These are phyloP conservation scores for Syngnathoides biaculeatus DNA, from an alignment of 2,113 vertebrate genomes.

Conservation along the genomic window DNA sequence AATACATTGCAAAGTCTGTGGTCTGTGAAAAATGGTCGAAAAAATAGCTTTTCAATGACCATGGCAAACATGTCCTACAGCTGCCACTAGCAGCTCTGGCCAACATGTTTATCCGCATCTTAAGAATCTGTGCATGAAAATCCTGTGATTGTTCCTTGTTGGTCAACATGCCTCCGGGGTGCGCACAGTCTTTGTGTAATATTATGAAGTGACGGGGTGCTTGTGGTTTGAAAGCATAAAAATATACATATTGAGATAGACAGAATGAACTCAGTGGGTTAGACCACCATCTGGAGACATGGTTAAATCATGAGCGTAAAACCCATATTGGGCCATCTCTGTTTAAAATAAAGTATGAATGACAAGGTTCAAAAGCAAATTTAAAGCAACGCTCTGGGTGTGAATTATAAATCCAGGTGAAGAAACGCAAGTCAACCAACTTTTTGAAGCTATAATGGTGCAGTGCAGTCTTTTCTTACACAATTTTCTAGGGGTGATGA, in stretches of 20 bases:
- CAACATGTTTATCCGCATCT: constrained; percentile 14
- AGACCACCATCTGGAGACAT: constrained; percentile 38
- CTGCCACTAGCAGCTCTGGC: constrained; percentile 62
- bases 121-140: constrained; percentile 51
- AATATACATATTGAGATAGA: constrained; percentile 54
- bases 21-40: constrained; percentile 53
- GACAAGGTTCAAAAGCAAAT: neutral
- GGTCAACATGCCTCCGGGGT: constrained; percentile 23
- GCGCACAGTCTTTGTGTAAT: constrained; percentile 30
- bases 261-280: constrained; percentile 60
- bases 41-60: constrained; percentile 67
- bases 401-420: neutral
- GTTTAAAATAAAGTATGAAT: neutral
- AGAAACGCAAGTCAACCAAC: neutral
- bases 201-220: constrained; percentile 42
- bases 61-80: constrained; percentile 67
- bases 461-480: neutral
- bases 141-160: constrained; percentile 48
- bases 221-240: constrained; percentile 48
- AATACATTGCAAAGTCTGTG: constrained; percentile 51
- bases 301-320: constrained; percentile 2
- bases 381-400: neutral
- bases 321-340: neutral
- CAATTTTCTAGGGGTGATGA: neutral
- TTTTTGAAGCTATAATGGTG: neutral